Evolutionary conservation across 2,888 invertebrate species (phyloP).

Genomic region (Acleris emargana): DNA sequence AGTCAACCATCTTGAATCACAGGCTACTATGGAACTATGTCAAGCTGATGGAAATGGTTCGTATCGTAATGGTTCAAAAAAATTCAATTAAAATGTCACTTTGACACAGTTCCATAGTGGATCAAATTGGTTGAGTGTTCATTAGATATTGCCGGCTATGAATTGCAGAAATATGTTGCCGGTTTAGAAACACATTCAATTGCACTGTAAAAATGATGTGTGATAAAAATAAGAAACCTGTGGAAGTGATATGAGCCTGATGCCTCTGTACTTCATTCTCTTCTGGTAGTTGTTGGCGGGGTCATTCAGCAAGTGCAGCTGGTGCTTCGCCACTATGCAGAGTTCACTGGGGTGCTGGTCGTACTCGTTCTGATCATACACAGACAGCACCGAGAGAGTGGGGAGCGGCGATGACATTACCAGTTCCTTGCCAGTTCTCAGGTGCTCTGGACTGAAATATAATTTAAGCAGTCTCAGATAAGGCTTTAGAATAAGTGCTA

Average conservation of each 20-base stretch:
- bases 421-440: constrained; percentile 61
- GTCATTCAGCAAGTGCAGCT: constrained; percentile 50
- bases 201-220: not conserved
- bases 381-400: constrained; percentile 39
- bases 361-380: constrained; percentile 30
- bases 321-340: constrained; percentile 53
- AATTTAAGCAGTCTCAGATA: not conserved
- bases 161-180: no score
- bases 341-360: constrained; percentile 46
- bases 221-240: constrained; percentile 12
- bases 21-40: no score
- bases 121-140: no score
- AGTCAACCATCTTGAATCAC: no score
- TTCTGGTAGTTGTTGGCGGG: constrained; percentile 48
- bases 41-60: no score
- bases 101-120: no score
- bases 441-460: constrained; percentile 56
- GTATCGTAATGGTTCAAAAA: no score
- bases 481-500: not conserved
- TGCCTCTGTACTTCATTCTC: constrained; percentile 65
- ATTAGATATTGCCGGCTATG: no score
- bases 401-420: constrained; percentile 53
- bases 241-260: constrained; percentile 46
- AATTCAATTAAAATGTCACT: no score
- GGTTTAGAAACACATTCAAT: not conserved